Conservation (phyloP, 2,888 invertebrate genomes). For the Cosmia pyralina region DNA sequence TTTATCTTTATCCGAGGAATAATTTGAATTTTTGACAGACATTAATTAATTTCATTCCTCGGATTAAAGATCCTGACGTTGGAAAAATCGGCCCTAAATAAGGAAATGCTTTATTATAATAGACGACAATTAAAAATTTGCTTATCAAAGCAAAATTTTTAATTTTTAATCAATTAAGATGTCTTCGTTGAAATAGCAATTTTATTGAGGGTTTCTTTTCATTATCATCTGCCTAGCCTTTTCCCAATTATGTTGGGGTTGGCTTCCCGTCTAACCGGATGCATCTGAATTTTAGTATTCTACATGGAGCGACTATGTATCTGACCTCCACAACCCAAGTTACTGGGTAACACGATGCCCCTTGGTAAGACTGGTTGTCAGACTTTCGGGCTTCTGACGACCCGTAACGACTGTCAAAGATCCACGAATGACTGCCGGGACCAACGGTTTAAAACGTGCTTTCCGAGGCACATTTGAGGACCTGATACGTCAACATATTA, state of each 20-base stretch:
- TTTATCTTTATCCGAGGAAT: background rate
- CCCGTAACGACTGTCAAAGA: background rate
- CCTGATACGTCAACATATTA: background rate
- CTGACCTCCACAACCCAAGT: background rate
- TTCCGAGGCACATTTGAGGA: background rate
- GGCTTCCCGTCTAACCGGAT: background rate
- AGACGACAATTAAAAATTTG: background rate
- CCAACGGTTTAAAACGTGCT: background rate
- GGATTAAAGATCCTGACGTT: background rate
- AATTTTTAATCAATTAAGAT: too few relatives aligned
- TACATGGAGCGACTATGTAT: background rate
- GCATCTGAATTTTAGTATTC: background rate
- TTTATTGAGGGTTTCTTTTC: background rate
- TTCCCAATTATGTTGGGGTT: background rate
- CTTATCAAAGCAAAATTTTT: too few relatives aligned
- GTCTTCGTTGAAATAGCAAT: background rate
- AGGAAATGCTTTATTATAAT: background rate
- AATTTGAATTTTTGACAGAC: background rate
- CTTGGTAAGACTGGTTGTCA: background rate
- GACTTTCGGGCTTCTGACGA: background rate
- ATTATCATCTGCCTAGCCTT: background rate
- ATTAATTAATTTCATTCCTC: background rate
- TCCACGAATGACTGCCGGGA: background rate
- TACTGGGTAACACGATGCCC: background rate
- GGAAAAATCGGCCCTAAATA: background rate